Conservation (phyloP, 2,888 invertebrate species). For the Villa cingulata region DNA sequence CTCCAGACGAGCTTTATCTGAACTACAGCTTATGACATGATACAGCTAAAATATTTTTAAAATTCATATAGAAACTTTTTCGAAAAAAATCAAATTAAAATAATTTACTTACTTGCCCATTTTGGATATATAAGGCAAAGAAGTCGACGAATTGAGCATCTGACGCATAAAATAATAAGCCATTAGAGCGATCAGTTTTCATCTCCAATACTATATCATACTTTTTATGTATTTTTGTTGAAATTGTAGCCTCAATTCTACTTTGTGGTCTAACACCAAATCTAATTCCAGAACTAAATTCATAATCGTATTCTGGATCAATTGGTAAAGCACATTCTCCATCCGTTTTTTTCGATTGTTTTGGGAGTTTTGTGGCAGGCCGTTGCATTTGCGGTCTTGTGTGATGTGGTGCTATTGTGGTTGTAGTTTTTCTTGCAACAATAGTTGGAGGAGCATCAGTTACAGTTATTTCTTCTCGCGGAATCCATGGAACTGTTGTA, state of each 20-base stretch:
- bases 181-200: constrained; percentile 55
- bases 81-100: background rate
- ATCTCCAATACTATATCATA: constrained; percentile 68
- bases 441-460: background rate
- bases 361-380: constrained; percentile 18
- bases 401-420: constrained; percentile 17
- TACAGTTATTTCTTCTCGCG: background rate
- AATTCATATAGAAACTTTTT: too few relatives aligned
- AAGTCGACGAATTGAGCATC: constrained; percentile 51
- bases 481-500: background rate
- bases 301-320: constrained; percentile 30
- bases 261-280: constrained; percentile 47
- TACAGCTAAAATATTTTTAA: constrained; percentile 49
- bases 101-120: constrained; percentile 48
- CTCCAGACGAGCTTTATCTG: constrained; percentile 43
- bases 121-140: constrained; percentile 58
- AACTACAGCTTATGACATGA: constrained; percentile 50
- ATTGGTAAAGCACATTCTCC: constrained; percentile 28
- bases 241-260: constrained; percentile 51
- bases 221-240: constrained; percentile 47
- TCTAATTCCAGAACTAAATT: constrained; percentile 29
- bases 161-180: constrained; percentile 70
- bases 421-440: constrained; percentile 22
- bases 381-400: background rate
- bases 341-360: constrained; percentile 16